Evolutionary conservation across 2,888 invertebrate species (phyloP).

Genomic region (Galeopsomyia nigrocyanea): DNA sequence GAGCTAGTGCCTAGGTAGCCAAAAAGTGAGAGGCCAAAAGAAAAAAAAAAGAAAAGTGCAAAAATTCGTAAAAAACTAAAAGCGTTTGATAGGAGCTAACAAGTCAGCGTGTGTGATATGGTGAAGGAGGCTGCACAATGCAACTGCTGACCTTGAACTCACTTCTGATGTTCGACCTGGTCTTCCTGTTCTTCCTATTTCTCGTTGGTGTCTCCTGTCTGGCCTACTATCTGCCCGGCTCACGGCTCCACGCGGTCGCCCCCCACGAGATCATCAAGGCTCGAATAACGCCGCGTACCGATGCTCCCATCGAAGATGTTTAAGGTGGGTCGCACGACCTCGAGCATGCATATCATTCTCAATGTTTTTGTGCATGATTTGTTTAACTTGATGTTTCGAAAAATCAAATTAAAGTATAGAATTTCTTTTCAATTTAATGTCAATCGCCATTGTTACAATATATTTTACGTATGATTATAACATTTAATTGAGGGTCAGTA

Average conservation of each 20-base stretch:
- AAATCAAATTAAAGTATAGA: no score
- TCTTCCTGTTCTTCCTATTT: conserved; percentile 89
- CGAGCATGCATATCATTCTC: no score
- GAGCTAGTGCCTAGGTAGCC: neutral
- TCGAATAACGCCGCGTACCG: conserved; percentile 59
- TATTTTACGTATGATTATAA: no score
- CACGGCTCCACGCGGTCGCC: conserved; percentile 68
- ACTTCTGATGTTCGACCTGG: conserved; percentile 89
- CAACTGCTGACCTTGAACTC: conserved; percentile 89
- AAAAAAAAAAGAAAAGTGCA: no score
- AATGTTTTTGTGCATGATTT: no score
- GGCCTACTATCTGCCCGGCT: conserved; percentile 84
- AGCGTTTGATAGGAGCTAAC: neutral
- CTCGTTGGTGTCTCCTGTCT: conserved; percentile 86
- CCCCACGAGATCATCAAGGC: conserved; percentile 66
- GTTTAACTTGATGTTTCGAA: no score
- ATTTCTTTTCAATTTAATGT: no score
- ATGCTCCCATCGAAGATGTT: conserved; percentile 67
- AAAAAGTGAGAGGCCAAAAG: no score
- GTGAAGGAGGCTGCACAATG: conserved; percentile 71
- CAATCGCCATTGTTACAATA: no score
- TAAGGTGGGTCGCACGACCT: conserved; percentile 59
- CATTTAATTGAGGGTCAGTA: no score
- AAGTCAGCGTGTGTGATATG: conserved; percentile 56
- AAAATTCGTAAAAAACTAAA: no score